Base-by-base conservation (phyloP, 2,888 invertebrate species). In the Tortricodes alternella region DNA sequence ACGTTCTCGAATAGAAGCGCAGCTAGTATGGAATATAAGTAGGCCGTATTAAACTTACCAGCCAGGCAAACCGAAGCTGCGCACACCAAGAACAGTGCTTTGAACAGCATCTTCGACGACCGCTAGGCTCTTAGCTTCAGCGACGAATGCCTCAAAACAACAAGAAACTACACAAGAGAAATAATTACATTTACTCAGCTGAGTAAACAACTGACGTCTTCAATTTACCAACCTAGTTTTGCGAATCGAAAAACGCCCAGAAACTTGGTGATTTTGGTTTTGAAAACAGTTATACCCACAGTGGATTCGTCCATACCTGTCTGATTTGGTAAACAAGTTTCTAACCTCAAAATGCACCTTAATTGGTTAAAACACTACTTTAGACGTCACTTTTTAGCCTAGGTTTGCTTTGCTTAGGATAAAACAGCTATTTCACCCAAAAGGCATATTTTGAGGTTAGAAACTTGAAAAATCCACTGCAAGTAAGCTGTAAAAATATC, bases 71-170 rank as follows among this genome's bases (percentile, higher is more conserved):
- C 34, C 6, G 44, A n/a, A 15, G 48, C 55, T 55, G 55, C 55
- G 27, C 32, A 49, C 48, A 55, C 41, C 19, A 48, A 15, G 3
- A 48, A 4, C 3, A 55, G 55, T 49, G 55, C 41, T 55, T 55
- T 55, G 11, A 35, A 11, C 55, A 55, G 55, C 55, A 55, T 55
- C 16, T 49, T 48, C 7, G 11, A 29, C 55, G 48, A 49, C 48
- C 41, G 11, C 41, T 3, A 21, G 41, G 27, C 19, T 43, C 19
- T 16, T 27, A n/a, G 21, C 6, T 19, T 41, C 15, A 27, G 21
- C 21, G 11, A 37, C 48, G 48, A 55, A 34, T 55, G 48, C 35
- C 11, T n/a, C 34, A 27, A 29, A 44, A 44, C 29, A 18, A 11
- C 44, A 7, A 15, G 24, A 24, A 24, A 41, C 35, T 13, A 35